Evolutionary conservation across 37 sponge, comb jelly and placozoan genomes (phyloP), one percentile per base, ranked within the genome.

Genomic region (Hormiphora californensis): DNA sequence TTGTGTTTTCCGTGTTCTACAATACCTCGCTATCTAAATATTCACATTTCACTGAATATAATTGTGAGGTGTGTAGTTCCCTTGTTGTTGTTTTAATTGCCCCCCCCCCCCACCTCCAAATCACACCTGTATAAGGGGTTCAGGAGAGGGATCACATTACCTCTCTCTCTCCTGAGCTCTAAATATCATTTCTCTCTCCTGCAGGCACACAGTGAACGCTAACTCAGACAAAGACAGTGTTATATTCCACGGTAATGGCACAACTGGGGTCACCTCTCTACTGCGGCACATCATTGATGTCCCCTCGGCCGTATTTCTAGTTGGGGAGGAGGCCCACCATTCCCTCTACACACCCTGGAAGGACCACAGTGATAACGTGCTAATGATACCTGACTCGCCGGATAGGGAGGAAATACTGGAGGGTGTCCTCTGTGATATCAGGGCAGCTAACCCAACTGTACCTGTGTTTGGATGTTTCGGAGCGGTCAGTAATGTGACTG

Each of bases 181-280:
- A n/a, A 53, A 19, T 53, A 53, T 53, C 21, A 53, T 53, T 53
- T 21, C 25, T 63, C 15, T 63, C 15, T 17, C 39, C 25, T 36
- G 15, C 81, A 91, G 92, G 40, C 63, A 88, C 44, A 92, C 90
- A 19, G 87, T 94, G 0, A 86, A 92, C 85, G 91, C 92, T 91
- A 93, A 93, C 8, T 90, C 92, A 0, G 92, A 89, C 55, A 85
- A 95, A 43, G 95, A 93, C 78, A 85, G 90, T 88, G 95, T 95
- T 11, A 25, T 95, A 12, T 95, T 95, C 63, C 65, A 86, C 43
- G 95, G 95, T 21, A 95, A 89, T 65, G 95, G 95, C 0, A 89
- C 88, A 36, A 95, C 95, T 0, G 93, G 92, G 33, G 95, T 93
- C n/a, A 89, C 93, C 4, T 65, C 89, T 53, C 86, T 88, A 34